phyloP scores from a whole-genome alignment of 2,797 vertebrate genomes.

The Petrocephalus schoutedeni region DNA sequence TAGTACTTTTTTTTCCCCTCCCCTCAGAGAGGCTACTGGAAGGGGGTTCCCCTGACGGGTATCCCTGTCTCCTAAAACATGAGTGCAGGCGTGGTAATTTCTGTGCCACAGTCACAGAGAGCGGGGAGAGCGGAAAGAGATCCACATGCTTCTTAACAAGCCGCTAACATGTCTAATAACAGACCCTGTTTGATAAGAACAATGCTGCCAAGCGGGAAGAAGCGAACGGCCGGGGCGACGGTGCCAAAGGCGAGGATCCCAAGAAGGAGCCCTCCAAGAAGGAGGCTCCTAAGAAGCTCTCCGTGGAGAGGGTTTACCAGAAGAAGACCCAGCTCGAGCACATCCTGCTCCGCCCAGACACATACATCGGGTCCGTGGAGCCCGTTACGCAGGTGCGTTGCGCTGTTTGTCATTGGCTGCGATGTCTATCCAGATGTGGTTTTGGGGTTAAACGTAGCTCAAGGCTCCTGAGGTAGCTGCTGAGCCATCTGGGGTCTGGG shows the following conservation, averaged over 20 bases:
- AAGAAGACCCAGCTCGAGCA: conserved; percentile 98
- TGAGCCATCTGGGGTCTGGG: not conserved
- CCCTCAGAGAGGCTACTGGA: not conserved
- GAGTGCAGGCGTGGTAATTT: not conserved
- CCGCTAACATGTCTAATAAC: conserved; percentile 25
- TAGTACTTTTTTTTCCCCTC: not conserved
- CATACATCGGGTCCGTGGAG: conserved; percentile 91
- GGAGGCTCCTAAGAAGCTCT: conserved; percentile 85
- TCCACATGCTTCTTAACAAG: not conserved
- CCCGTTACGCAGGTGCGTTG: conserved; percentile 82
- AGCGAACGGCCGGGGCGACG: conserved; percentile 66
- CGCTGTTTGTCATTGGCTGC: not conserved
- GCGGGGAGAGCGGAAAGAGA: not conserved
- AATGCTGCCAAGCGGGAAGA: conserved; percentile 66
- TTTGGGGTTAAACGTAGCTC: not conserved
- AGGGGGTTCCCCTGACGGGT: not conserved
- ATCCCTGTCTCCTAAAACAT: not conserved
- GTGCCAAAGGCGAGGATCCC: conserved; percentile 59
- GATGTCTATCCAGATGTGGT: not conserved
- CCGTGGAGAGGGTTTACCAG: conserved; percentile 96
- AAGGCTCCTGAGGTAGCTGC: not conserved
- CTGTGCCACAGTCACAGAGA: not conserved
- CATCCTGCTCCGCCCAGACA: conserved; percentile 95
- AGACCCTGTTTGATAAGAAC: conserved; percentile 84
- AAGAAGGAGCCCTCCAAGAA: conserved; percentile 82